Percentiles rank a stretch among this genome's conserved stretches.
These are phyloP conservation scores for Mormyrus hasselquistii DNA, from an alignment of 2,797 vertebrate species.

Conservation along the genomic window DNA sequence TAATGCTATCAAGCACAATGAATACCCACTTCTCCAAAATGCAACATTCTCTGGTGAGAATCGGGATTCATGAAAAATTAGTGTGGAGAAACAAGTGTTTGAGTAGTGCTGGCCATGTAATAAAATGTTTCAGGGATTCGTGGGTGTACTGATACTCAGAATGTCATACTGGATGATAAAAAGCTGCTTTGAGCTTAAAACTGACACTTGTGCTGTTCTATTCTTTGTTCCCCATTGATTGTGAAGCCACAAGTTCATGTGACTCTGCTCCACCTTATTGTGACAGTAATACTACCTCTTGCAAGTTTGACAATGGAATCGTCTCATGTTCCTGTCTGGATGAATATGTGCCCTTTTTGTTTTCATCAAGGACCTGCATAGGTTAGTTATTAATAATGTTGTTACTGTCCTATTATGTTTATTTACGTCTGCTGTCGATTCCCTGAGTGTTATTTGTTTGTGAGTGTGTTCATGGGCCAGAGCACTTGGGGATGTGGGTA, in stretches of 20 bases:
- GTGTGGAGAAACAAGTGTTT: background rate
- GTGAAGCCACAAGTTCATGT: background rate
- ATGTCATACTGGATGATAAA: background rate
- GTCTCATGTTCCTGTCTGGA: rapidly evolving
- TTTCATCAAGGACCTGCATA: conserved; percentile 24
- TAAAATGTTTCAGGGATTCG: background rate
- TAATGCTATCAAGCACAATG: background rate
- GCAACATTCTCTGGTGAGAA: background rate
- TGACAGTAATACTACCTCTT: rapidly evolving
- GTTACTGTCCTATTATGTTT: background rate
- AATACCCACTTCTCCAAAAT: background rate
- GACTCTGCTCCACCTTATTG: conserved; percentile 23
- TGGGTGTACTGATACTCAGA: background rate
- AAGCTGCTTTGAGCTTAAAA: background rate
- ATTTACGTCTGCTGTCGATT: background rate
- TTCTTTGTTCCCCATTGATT: background rate
- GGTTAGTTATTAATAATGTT: conserved; percentile 38
- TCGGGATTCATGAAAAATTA: background rate
- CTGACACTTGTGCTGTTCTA: background rate
- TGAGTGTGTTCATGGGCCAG: background rate
- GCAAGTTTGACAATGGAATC: rapidly evolving
- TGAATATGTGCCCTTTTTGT: rapidly evolving
- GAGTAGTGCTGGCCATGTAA: background rate
- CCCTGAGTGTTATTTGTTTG: background rate
- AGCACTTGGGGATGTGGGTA: background rate